Evolutionary conservation across 2,113 vertebrate genomes (phyloP), one percentile per base, ranked within the genome.

Genomic region (Pseudorasbora parva): DNA sequence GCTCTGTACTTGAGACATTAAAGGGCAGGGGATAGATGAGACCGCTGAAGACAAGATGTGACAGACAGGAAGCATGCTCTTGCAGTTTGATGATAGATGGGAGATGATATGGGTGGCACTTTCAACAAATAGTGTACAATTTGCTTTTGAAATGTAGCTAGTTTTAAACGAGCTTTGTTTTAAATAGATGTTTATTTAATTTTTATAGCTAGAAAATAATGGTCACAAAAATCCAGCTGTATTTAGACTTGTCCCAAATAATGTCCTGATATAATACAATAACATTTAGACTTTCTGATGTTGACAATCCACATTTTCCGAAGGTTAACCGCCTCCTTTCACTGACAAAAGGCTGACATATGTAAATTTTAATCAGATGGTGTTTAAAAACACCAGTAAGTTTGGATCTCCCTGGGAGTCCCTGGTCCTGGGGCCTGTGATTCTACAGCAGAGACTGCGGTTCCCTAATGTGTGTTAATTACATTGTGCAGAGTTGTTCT

Each of bases 1-100:
- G 15, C 60, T 57, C 10, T 78, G 33, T 77, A 25, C 74, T 41
- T n/a, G 10, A 57, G 51, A 57, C 49, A 54, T 37, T n/a, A 8
- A 56, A 76, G 6, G 21, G 1, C 74, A 76, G 23, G 15, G n/a
- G 14, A 9, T 19, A 19, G 3, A 19, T 8, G 9, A 59, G 54
- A 62, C n/a, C 19, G 74, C 37, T 77, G 37, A 11, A 59, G 76
- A 25, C 1, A 25, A 27, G 14, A 47, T 14, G 71, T 49, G 43
- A 51, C 23, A 27, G 45, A 73, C 43, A 49, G 71, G 71, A 49
- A 49, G 19, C 43, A 15, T 49, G 23, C 71, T 49, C 12, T 17
- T 49, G 71, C 71, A 27, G n/a, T 43, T 60, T 78, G 56, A 77
- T 77, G 74, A 78, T 43, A 43, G 76, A 76, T 78, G 54, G 33